Conservation (phyloP, 1,140 invertebrate genomes). For the Temnothorax longispinosus region DNA sequence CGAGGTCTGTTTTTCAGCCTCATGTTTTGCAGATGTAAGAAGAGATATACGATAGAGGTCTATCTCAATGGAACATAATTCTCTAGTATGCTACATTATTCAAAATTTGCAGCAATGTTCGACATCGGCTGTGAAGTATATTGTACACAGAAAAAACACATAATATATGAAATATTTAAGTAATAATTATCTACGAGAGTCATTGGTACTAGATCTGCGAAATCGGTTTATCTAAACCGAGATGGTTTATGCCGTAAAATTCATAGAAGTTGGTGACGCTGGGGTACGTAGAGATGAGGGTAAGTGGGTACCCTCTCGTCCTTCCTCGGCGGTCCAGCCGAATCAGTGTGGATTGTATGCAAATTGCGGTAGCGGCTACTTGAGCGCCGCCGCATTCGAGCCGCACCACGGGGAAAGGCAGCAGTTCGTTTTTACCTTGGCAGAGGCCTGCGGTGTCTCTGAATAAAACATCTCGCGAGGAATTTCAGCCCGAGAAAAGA, state of each 20-base stretch:
- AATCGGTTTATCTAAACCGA: not conserved
- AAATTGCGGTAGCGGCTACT: conserved; percentile 84
- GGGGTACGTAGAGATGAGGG: conserved; percentile 30
- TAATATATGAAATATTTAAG: not conserved
- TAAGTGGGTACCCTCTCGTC: conserved; percentile 61
- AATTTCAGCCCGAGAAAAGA: conserved; percentile 79
- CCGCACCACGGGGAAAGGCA: conserved; percentile 74
- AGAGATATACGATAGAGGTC: conserved; percentile 5
- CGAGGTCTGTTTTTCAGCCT: conserved; percentile 16
- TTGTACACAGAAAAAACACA: not conserved
- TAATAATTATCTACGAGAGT: not conserved
- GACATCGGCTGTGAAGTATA: not conserved
- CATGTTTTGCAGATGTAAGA: conserved; percentile 34
- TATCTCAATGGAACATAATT: not conserved
- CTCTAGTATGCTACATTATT: not conserved
- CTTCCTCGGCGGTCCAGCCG: conserved; percentile 62
- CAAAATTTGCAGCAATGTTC: not conserved
- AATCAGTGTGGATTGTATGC: conserved; percentile 84
- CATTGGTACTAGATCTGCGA: not conserved
- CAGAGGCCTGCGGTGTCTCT: conserved; percentile 82
- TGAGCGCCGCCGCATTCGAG: conserved; percentile 79
- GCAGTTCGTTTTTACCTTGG: conserved; percentile 77
- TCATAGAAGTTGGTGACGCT: conserved; percentile 27
- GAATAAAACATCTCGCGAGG: conserved; percentile 85
- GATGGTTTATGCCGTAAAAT: not conserved